Percentiles rank a stretch among this genome's conserved stretches.
Conservation (phyloP, 2,797 vertebrate genomes). For the Tauraco hartlaubi region DNA sequence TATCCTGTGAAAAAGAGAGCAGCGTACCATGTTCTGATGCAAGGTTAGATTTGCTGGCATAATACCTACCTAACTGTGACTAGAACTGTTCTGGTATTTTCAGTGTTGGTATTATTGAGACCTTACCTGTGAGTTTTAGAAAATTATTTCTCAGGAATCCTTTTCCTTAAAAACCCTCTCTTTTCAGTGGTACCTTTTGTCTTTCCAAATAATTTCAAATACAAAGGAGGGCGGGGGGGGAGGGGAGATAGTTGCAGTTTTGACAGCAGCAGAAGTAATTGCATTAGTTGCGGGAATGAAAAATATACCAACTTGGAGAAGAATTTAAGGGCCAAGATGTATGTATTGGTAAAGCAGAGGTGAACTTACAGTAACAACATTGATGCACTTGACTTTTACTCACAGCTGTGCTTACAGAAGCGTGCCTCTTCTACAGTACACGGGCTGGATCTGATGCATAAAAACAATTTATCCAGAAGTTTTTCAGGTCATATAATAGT, state of each 20-base stretch:
- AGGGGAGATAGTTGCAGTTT: background rate
- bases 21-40: accelerated
- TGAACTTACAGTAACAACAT: background rate
- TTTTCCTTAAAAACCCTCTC: background rate
- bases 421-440: background rate
- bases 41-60: background rate
- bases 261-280: background rate
- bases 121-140: background rate
- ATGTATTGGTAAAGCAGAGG: background rate
- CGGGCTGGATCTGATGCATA: background rate
- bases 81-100: background rate
- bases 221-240: background rate
- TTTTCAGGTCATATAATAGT: background rate
- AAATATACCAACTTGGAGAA: background rate
- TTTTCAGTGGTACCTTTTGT: background rate
- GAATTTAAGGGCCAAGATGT: background rate
- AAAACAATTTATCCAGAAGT: background rate
- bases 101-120: background rate
- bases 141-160: background rate
- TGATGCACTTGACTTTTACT: background rate
- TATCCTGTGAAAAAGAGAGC: background rate
- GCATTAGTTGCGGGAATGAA: background rate
- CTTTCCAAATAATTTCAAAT: background rate
- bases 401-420: background rate
- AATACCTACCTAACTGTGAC: background rate